Base-by-base conservation (phyloP, 2,888 invertebrate species). In the Axea sp. region DNA sequence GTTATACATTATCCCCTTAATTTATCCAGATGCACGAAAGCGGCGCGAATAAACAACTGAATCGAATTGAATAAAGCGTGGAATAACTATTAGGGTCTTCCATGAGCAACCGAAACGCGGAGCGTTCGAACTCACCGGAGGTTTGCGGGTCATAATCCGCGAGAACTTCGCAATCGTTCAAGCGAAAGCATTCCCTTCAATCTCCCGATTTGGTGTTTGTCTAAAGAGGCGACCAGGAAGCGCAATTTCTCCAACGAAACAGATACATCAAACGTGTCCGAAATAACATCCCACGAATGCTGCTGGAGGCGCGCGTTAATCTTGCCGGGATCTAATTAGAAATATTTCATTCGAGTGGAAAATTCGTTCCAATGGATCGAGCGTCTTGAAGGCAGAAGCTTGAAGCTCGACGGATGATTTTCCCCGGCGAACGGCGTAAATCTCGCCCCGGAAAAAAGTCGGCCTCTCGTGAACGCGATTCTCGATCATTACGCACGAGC, bases 401-500 rank as follows among this genome's bases (percentile, higher is more conserved):
- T 5, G 6, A 43, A 24, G 17, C 59, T 33, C 1, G 6, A 19
- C n/a, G n/a, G n/a, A n/a, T n/a, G n/a, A n/a, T n/a, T n/a, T 22
- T 6, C 3, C 22, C 11, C 17, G 11, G 39, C 51, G 12, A 73
- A 45, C 53, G 67, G 62, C 55, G 60, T 67, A 73, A 73, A 60
- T 51, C 59, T 37, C 53, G 14, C 17, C 19, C n/a, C n/a, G 30
- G 5, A 15, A 65, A 65, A 73, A 62, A 60, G 59, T 62, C 60
- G 59, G 51, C 47, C 41, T 39, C 35, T 28, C 33, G 33, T 39
- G 72, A 65, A 59, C 53, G 45, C 33, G 55, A 62, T 69, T 69
- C n/a, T 55, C 33, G 33, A 43, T 15, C 15, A 41, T 73, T 60
- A 65, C 31, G 37, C 11, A 55, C 72, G 65, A 53, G 72, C 72